Evolutionary conservation across 2,888 invertebrate genomes (phyloP).

Genomic region (Chloromyia formosa): DNA sequence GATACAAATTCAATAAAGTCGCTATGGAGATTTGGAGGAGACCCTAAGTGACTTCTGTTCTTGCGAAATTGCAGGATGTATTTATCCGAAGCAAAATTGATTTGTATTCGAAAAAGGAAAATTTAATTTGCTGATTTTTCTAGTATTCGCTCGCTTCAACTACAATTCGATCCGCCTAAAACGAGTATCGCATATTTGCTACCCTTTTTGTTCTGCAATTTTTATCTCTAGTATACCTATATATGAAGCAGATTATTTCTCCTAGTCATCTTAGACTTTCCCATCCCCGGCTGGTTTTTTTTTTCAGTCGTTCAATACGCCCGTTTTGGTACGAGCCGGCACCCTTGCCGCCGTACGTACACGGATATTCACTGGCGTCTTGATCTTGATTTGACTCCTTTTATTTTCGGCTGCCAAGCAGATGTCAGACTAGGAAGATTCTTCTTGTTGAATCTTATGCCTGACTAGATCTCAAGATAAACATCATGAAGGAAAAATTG

Average conservation of each 20-base stretch:
- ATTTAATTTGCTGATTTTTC: constrained; percentile 33
- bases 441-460: constrained; percentile 25
- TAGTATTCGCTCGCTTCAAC: neutral
- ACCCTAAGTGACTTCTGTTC: too few relatives aligned
- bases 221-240: neutral
- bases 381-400: constrained; percentile 37
- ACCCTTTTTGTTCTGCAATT: neutral
- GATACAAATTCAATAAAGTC: too few relatives aligned
- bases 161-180: neutral
- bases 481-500: constrained; percentile 28
- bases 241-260: neutral
- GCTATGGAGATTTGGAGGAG: too few relatives aligned
- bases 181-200: neutral
- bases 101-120: constrained; percentile 29
- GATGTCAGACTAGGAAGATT: constrained; percentile 21
- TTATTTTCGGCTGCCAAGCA: constrained; percentile 32
- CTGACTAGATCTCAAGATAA: constrained; percentile 31
- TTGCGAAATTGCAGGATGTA: too few relatives aligned
- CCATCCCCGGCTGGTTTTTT: neutral
- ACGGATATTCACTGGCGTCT: constrained; percentile 12
- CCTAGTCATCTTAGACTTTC: neutral
- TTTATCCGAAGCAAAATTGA: neutral
- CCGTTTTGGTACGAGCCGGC: neutral
- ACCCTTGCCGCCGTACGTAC: neutral
- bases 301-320: neutral